phyloP scores from a whole-genome alignment of 2,113 vertebrate genomes.

The Hiodon tergisus region DNA sequence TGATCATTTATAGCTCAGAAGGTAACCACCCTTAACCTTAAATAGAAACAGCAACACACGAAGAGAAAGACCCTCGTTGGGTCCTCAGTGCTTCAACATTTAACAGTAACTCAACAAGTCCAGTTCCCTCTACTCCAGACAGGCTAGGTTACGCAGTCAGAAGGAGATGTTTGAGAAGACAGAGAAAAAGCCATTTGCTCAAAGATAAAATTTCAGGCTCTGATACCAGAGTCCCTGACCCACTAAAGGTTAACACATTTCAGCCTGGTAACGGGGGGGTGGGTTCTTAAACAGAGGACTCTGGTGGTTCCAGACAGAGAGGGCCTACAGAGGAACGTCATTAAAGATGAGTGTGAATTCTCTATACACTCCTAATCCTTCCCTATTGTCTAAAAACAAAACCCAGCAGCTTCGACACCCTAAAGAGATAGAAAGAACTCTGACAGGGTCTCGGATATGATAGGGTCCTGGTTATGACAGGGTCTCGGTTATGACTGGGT shows the following conservation, averaged over 20 bases:
- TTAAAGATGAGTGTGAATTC: constrained; percentile 32
- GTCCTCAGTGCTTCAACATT: too few relatives aligned
- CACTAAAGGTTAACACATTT: constrained; percentile 66
- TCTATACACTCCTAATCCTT: too few relatives aligned
- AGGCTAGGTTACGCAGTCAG: constrained; percentile 50
- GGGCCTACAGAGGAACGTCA: constrained; percentile 56
- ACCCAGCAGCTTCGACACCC: constrained; percentile 35
- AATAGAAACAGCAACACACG: too few relatives aligned
- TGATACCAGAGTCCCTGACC: constrained; percentile 57
- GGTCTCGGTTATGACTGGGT: too few relatives aligned
- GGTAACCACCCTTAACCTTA: too few relatives aligned
- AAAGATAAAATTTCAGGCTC: constrained; percentile 54
- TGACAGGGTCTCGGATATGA: constrained; percentile 5
- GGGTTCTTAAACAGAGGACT: constrained; percentile 60
- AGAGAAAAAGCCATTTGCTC: constrained; percentile 44
- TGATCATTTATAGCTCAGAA: too few relatives aligned
- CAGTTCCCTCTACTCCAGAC: constrained; percentile 42
- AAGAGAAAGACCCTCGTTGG: too few relatives aligned
- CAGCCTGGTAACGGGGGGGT: constrained; percentile 63
- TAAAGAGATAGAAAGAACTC: constrained; percentile 40
- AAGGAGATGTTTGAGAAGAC: constrained; percentile 52
- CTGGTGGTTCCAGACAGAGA: constrained; percentile 52
- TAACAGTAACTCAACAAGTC: constrained; percentile 50
- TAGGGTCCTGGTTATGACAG: too few relatives aligned
- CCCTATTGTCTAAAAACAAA: constrained; percentile 42